These are phyloP conservation scores for Bubalus kerabau DNA, from an alignment of 2,113 vertebrate species.

Conservation along the genomic window DNA sequence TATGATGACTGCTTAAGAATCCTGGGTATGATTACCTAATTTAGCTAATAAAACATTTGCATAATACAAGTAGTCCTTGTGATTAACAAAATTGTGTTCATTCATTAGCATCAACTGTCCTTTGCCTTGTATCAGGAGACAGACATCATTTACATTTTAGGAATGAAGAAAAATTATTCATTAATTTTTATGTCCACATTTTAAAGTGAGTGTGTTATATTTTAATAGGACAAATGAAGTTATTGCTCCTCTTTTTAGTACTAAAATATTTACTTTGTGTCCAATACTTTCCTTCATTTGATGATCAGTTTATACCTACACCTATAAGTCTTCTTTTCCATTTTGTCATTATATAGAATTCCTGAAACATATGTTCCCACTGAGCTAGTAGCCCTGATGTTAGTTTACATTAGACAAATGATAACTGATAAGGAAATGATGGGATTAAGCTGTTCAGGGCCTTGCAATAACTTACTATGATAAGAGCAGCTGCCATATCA, in stretches of 20 bases:
- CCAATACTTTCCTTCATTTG: conserved; percentile 35
- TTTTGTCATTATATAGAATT: conserved; percentile 69
- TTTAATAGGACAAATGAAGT: conserved; percentile 31
- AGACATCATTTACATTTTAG: neutral
- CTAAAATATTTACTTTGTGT: conserved; percentile 23
- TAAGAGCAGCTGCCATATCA: conserved; percentile 84
- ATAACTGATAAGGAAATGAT: conserved; percentile 87
- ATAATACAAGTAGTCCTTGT: neutral
- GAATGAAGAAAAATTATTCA: neutral
- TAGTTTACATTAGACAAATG: conserved; percentile 81
- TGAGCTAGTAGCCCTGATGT: conserved; percentile 72
- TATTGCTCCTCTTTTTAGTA: neutral
- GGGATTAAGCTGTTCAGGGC: conserved; percentile 84
- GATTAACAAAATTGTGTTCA: neutral
- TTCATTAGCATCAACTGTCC: neutral
- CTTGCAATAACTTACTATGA: conserved; percentile 84
- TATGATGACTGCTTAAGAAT: neutral
- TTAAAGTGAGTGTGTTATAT: neutral
- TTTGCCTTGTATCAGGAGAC: neutral
- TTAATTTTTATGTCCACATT: neutral
- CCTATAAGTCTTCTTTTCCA: conserved; percentile 18
- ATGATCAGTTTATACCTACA: neutral
- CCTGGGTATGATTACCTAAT: neutral
- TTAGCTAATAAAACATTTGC: conserved; percentile 9
- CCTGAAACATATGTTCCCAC: conserved; percentile 81